Evolutionary conservation across 2,888 invertebrate genomes (phyloP).

Genomic region (Orchesella flavescens): DNA sequence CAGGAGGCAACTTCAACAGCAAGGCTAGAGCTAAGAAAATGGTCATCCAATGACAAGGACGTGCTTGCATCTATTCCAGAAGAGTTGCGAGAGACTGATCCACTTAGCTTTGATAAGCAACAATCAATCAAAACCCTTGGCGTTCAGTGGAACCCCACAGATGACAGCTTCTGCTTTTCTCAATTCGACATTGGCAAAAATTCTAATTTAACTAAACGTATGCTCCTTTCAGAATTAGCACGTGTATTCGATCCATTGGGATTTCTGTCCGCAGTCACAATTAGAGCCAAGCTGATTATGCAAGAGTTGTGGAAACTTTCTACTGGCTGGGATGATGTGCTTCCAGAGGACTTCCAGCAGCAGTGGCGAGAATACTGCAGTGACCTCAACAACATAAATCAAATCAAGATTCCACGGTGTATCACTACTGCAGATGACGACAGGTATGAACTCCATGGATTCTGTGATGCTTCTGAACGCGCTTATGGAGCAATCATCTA

Average conservation of each 20-base stretch:
- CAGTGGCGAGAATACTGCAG: background rate
- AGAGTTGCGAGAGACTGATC: conserved; percentile 23
- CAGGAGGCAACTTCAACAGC: conserved; percentile 8
- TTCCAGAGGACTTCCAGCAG: background rate
- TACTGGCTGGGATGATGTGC: conserved; percentile 42
- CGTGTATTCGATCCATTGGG: conserved; percentile 45
- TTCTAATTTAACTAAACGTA: conserved; percentile 27
- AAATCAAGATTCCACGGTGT: background rate
- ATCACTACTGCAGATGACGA: background rate
- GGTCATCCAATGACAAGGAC: conserved; percentile 30
- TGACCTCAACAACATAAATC: background rate
- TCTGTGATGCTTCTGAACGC: conserved; percentile 12
- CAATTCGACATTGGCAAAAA: background rate
- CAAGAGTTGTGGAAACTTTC: conserved; percentile 41
- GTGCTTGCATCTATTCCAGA: conserved; percentile 37
- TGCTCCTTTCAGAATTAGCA: conserved; percentile 25
- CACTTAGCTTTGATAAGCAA: conserved; percentile 28
- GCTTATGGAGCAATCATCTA: conserved; percentile 4
- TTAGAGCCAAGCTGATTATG: conserved; percentile 38
- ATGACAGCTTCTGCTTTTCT: conserved; percentile 30
- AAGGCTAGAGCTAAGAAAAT: conserved; percentile 38
- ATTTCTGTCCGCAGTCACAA: conserved; percentile 27
- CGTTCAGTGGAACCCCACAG: conserved; percentile 39
- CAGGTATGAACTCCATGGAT: background rate
- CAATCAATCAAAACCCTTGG: conserved; percentile 39